Base-by-base conservation (phyloP, 2,797 vertebrate genomes). In the Oryzias sinensis region DNA sequence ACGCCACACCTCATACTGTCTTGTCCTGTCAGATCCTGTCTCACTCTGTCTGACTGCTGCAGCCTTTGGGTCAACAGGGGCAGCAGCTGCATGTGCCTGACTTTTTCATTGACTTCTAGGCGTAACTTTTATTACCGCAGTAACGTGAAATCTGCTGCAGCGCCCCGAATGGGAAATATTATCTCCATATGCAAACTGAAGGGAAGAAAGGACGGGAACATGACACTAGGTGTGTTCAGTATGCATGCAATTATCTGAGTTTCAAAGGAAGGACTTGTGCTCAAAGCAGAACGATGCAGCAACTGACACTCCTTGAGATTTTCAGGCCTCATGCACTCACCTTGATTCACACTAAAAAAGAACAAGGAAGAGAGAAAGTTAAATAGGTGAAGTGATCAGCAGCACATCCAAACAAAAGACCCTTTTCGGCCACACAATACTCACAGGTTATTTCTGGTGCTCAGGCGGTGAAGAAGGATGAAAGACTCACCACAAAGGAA, bases 401-500 rank as follows among this genome's bases (percentile, higher is more conserved):
- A 27, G 52, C 60, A 15, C 3, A 18, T 55, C 0, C 65, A 68
- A 70, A 85, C 76, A 87, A 82, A 87, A 83, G 72, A 51, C 43
- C 33, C 20, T 0, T 62, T 68, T 79, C 65, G 33, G 50, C 63
- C 52, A 33, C 46, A 85, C 80, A 82, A 81, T 79, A 42, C 76
- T 72, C 51, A 49, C 71, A 83, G 83, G 84, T 88, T 87, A 84
- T 89, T 88, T 81, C 77, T 86, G 68, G 75, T 77, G 67, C 56
- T 62, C 53, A 49, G 43, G 65, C 11, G 14, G 59, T 69, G 55
- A 67, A 81, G 76, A 77, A 78, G 84, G 86, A 88, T 84, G 80
- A 87, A 85, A 88, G 82, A 68, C 54, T 17, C 49, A 67, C 56
- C 83, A 87, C 84, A 90, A 89, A 88, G 85, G 81, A 83, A 90